Evolutionary conservation across 2,113 vertebrate species (phyloP).

Genomic region (Phrynosoma blainvillii): DNA sequence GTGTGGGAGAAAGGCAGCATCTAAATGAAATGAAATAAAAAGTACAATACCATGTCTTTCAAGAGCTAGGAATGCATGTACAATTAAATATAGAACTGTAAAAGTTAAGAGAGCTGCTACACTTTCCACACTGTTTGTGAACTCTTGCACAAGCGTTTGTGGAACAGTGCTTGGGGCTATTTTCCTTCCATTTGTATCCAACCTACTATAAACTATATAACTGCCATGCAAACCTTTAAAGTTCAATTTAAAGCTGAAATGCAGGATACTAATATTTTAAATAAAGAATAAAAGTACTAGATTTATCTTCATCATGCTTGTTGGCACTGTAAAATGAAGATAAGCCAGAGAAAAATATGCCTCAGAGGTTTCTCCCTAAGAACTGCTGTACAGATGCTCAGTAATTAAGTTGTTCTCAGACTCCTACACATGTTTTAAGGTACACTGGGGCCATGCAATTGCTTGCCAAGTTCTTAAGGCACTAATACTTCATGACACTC

Average conservation of each 20-base stretch:
- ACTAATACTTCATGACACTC: conserved; percentile 65
- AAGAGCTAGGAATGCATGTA: neutral
- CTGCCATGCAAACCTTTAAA: neutral
- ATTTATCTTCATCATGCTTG: neutral
- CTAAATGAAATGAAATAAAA: neutral
- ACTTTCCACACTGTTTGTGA: neutral
- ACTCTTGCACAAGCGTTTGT: neutral
- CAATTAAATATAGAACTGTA: neutral
- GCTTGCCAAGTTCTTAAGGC: conserved; percentile 67
- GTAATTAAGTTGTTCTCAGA: conserved; percentile 42
- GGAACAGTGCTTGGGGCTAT: neutral
- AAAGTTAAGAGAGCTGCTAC: neutral
- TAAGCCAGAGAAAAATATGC: neutral
- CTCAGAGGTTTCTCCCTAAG: conserved; percentile 7
- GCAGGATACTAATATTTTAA: neutral
- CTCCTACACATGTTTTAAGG: conserved; percentile 55
- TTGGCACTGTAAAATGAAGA: neutral
- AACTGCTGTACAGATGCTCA: conserved; percentile 44
- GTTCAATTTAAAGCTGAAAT: neutral
- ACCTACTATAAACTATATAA: neutral
- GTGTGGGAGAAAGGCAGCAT: neutral
- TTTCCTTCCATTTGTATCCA: neutral
- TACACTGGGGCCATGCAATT: conserved; percentile 37
- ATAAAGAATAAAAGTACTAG: neutral
- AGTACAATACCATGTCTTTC: neutral